Base-by-base conservation (phyloP, 2,888 invertebrate genomes). In the Nipponacmea schrenckii region DNA sequence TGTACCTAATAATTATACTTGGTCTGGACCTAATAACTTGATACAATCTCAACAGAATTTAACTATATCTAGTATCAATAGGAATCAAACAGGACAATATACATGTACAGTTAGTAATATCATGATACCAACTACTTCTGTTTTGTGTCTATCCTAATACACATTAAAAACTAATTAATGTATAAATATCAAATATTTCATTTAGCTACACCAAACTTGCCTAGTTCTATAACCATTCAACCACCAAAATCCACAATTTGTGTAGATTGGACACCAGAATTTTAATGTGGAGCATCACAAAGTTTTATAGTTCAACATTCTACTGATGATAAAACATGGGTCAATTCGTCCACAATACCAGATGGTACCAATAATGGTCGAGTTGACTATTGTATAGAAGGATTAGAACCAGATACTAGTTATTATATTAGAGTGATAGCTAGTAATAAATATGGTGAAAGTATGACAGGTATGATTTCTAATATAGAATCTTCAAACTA, bases 361-460 rank as follows among this genome's bases (percentile, higher is more conserved):
- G 56, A 56, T 24, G 12, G 20, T 56, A 39, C 39, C 10, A 39
- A 39, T 7, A 39, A 39, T 39, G 39, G 39, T 39, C n/a, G 24
- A 56, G 20, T 24, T 56, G 56, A 56, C 14, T 56, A 56, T 24
- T 56, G 56, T 56, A 56, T 56, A 56, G 14, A 56, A 24, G 24
- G 24, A 24, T 24, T 56, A 56, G 20, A 56, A 24, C 20, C 56
- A 24, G 56, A 56, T 56, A 56, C 56, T 24, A 10, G 12, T 24
- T 56, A 56, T 56, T 56, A 56, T 56, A 56, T 56, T 15, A 56
- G 56, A 56, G 56, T 56, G 20, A 56, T 56, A 56, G 56, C 56
- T 56, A 56, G 24, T 24, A 56, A 56, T 56, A 56, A 56, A 56
- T 24, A 56, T 56, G 56, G 24, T 56, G 24, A 56, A 24, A 56